phyloP scores from a whole-genome alignment of 2,113 vertebrate genomes.

The Cheirogaleus medius region DNA sequence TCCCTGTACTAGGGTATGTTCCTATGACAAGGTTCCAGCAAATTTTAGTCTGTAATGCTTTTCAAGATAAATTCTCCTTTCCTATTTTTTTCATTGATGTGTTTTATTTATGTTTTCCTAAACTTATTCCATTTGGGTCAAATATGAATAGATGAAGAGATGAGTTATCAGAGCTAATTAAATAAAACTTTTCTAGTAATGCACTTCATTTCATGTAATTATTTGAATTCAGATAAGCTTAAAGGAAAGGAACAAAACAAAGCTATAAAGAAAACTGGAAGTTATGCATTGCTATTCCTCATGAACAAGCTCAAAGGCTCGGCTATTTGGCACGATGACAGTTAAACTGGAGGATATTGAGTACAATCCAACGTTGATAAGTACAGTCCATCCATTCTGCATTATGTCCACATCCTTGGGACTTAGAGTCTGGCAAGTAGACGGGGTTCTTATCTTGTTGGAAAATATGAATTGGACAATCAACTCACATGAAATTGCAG shows the following conservation, averaged over 20 bases:
- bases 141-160: neutral
- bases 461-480: neutral
- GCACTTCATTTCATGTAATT: neutral
- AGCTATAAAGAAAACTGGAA: neutral
- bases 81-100: neutral
- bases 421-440: neutral
- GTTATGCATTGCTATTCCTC: neutral
- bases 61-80: neutral
- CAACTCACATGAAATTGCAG: neutral
- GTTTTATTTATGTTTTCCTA: neutral
- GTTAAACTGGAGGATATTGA: neutral
- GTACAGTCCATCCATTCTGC: neutral
- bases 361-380: neutral
- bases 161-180: neutral
- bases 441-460: slow-evolving; percentile 17
- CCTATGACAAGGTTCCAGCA: neutral
- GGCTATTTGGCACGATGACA: neutral
- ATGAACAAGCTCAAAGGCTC: neutral
- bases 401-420: neutral
- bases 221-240: neutral
- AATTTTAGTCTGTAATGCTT: neutral
- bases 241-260: neutral
- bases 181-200: neutral
- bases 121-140: neutral
- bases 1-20: neutral